Evolutionary conservation across 2,797 vertebrate genomes (phyloP).

Genomic region (Mormyrops boulengeri): DNA sequence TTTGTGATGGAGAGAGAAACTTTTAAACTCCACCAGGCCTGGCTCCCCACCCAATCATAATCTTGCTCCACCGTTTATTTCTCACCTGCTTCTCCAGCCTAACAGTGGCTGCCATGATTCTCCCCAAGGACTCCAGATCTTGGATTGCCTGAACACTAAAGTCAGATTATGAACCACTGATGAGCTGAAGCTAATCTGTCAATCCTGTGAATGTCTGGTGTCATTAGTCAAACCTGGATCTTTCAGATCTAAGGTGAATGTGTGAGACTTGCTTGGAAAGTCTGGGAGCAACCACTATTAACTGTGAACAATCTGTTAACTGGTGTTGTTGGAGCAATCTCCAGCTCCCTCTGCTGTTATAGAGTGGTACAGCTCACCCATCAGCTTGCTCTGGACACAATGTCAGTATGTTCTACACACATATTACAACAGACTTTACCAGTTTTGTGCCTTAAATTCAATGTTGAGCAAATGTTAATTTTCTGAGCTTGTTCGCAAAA

Average conservation of each 20-base stretch:
- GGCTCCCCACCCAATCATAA: not conserved
- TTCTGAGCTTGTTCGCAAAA: not conserved
- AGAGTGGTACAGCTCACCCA: not conserved
- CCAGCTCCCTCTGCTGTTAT: conserved; percentile 13
- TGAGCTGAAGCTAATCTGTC: not conserved
- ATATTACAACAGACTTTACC: not conserved
- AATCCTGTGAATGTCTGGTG: not conserved
- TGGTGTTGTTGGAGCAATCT: not conserved
- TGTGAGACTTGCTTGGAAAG: not conserved
- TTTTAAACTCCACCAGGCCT: not conserved
- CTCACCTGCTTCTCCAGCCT: not conserved
- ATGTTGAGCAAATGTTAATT: not conserved
- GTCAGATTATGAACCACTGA: not conserved
- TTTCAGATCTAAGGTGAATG: not conserved
- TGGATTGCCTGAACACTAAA: not conserved
- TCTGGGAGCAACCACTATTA: not conserved
- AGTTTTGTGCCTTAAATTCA: not conserved
- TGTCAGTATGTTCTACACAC: not conserved
- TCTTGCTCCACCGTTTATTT: not conserved
- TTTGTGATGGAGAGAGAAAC: not conserved
- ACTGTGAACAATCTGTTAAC: not conserved
- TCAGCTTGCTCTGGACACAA: not conserved
- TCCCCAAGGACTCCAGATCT: not conserved
- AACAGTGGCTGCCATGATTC: not conserved
- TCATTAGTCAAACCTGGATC: not conserved